These are phyloP conservation scores for Polyploca ridens DNA, from an alignment of 2,888 invertebrate genomes.

Conservation along the genomic window DNA sequence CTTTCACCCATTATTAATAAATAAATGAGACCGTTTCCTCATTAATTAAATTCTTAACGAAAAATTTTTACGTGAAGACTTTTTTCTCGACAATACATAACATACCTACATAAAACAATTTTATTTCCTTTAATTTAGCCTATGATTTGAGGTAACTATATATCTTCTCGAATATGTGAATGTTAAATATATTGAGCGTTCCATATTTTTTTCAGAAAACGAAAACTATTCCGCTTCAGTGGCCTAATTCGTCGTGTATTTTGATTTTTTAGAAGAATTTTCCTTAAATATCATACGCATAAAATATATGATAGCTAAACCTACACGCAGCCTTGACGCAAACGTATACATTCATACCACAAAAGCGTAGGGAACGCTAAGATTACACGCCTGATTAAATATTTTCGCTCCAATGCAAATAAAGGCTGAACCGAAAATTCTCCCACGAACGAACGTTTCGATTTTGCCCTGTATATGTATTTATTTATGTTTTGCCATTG, in stretches of 20 bases:
- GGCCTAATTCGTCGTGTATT: background rate
- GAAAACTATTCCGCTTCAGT: background rate
- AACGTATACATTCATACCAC: constrained; percentile 62
- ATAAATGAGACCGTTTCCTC: no score
- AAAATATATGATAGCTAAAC: constrained; percentile 30
- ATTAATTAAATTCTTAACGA: no score
- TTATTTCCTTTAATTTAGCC: no score
- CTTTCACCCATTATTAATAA: no score
- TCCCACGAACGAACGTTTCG: constrained; percentile 56
- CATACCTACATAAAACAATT: no score
- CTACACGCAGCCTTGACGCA: constrained; percentile 40
- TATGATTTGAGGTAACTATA: background rate
- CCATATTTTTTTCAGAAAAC: background rate
- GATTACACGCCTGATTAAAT: constrained; percentile 83
- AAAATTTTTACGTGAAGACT: no score
- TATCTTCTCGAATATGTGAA: background rate
- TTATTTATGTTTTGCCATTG: constrained; percentile 37
- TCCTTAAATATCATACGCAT: constrained; percentile 10
- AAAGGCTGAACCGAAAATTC: constrained; percentile 66
- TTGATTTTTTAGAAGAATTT: background rate
- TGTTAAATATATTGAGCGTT: background rate
- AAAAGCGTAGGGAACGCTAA: constrained; percentile 72
- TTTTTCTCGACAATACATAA: no score
- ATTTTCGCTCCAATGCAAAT: constrained; percentile 82
- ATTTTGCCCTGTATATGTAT: constrained; percentile 50